These are phyloP conservation scores for Haplochromis vanheusdeni DNA, from an alignment of 2,113 vertebrate genomes.

Conservation along the genomic window DNA sequence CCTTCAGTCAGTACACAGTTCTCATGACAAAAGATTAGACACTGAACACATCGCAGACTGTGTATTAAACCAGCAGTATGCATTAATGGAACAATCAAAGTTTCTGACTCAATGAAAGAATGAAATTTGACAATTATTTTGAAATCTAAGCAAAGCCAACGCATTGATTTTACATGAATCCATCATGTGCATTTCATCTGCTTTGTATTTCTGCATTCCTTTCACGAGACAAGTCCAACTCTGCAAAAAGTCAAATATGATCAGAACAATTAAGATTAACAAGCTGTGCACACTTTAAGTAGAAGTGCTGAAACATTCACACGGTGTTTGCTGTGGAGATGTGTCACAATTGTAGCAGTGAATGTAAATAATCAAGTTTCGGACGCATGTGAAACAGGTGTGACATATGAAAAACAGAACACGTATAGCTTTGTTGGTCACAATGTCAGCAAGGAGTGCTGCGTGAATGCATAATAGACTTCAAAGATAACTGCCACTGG, in stretches of 20 bases:
- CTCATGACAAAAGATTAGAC: conserved; percentile 35
- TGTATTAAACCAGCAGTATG: conserved; percentile 6
- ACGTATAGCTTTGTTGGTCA: background rate
- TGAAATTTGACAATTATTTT: background rate
- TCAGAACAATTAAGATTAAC: background rate
- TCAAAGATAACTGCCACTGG: background rate
- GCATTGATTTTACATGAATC: background rate
- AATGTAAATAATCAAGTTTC: background rate
- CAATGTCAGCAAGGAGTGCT: background rate
- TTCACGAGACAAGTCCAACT: conserved; percentile 9
- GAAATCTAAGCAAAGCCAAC: background rate
- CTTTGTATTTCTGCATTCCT: background rate
- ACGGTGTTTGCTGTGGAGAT: background rate
- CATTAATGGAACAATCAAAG: conserved; percentile 22
- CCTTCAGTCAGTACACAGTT: conserved; percentile 1
- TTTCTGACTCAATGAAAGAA: background rate
- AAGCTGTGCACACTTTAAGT: background rate
- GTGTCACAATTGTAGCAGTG: background rate
- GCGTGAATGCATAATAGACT: background rate
- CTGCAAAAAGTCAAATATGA: conserved; percentile 1
- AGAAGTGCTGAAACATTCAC: background rate
- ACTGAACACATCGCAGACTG: background rate
- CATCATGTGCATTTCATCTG: background rate
- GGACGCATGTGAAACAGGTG: background rate
- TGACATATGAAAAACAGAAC: background rate